phyloP scores from a whole-genome alignment of 2,888 invertebrate species.

The Mayetiola destructor region DNA sequence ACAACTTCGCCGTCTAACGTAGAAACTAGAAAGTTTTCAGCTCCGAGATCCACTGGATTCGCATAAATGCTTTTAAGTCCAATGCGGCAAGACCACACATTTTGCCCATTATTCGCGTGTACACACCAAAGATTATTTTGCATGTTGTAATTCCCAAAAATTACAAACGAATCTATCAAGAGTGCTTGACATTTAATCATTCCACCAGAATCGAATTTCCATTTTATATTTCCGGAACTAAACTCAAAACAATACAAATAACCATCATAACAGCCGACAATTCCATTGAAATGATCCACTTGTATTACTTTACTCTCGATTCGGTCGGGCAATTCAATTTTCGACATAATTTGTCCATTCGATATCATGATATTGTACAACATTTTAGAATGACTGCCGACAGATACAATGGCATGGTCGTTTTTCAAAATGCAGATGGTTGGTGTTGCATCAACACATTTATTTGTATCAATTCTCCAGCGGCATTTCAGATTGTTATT shows the following conservation, averaged over 20 bases:
- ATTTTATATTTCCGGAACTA: slow-evolving; percentile 39
- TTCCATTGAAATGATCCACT: slow-evolving; percentile 36
- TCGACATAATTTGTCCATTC: slow-evolving; percentile 39
- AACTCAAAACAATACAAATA: slow-evolving; percentile 49
- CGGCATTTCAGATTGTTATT: background rate
- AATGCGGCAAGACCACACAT: slow-evolving; percentile 29
- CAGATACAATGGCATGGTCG: slow-evolving; percentile 34
- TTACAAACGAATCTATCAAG: slow-evolving; percentile 48
- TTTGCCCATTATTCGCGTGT: slow-evolving; percentile 19
- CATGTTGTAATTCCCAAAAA: slow-evolving; percentile 40
- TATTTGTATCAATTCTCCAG: slow-evolving; percentile 44
- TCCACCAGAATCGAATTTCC: slow-evolving; percentile 41
- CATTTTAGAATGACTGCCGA: slow-evolving; percentile 62
- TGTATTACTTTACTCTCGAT: slow-evolving; percentile 54
- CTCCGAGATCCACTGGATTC: slow-evolving; percentile 31
- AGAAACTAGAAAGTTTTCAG: slow-evolving; percentile 33
- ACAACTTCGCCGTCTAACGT: slow-evolving; percentile 41
- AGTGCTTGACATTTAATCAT: slow-evolving; percentile 38
- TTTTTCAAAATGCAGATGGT: slow-evolving; percentile 36
- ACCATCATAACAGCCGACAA: slow-evolving; percentile 67
- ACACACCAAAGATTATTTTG: slow-evolving; percentile 28
- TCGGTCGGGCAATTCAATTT: slow-evolving; percentile 45
- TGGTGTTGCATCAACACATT: slow-evolving; percentile 74
- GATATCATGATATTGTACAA: slow-evolving; percentile 44
- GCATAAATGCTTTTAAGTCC: slow-evolving; percentile 39